Evolutionary conservation across 2,113 vertebrate species (phyloP), one percentile per base, ranked within the genome.

Genomic region (Xenotilapia caudafasciata): DNA sequence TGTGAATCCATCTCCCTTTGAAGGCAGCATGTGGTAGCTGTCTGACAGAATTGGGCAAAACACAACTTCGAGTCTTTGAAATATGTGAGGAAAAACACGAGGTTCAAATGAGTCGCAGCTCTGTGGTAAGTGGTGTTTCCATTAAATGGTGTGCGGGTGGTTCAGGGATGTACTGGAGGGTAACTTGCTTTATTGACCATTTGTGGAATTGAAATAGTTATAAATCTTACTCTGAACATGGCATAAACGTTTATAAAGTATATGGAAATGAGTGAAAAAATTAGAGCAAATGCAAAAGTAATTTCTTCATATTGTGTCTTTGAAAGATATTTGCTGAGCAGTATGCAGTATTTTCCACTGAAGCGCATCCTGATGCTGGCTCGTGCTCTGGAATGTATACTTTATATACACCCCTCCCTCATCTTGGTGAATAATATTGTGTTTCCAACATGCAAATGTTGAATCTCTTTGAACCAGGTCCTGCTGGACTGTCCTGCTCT

Each of bases 1-100:
- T 79, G 81, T 19, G 65, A 90, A 88, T 90, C 79, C 62, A 56
- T 83, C 47, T 80, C 14, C 68, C 86, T 89, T 87, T 90, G 80
- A 80, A 83, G 33, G 49, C 42, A n/a, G 42, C 83, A 55, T 80
- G 58, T 51, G 83, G 86, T 12, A 12, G 26, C 84, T 55, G 80
- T 75, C 33, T 84, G 82, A 84, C 92, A 88, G 77, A 17, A 28
- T 55, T 62, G 79, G 83, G 82, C 83, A 80, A 85, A 88, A 80
- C 65, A 70, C 6, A 9, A 55, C 62, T 86, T 87, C 1, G 35
- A 79, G 82, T 9, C 10, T 73, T 65, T 79, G 55, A 88, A 83
- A 89, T 35, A 85, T 85, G 56, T 79, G 7, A n/a, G 84, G 83
- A 84, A 89, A 89, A 82, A 84, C 51, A 86, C 1, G 31, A 81